Percentiles rank a stretch among this genome's conserved stretches.
Conservation (phyloP, 2,797 vertebrate species). For the Lagodon rhomboides region DNA sequence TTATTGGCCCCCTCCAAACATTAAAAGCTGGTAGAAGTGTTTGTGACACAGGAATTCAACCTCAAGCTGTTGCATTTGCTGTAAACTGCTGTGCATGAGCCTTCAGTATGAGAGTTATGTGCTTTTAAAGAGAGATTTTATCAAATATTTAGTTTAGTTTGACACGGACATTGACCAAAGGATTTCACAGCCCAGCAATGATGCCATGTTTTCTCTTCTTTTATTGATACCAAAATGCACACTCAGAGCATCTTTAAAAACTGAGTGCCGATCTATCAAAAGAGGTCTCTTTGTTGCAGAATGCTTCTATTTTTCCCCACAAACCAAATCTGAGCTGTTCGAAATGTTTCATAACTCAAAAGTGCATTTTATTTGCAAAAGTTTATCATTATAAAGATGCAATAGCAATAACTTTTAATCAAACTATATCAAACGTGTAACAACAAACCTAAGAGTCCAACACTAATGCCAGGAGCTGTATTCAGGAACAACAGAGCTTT, state of each 20-base stretch:
- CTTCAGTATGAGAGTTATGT: conserved; percentile 9
- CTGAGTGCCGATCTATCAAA: neutral
- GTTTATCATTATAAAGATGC: no score
- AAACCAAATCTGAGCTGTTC: neutral
- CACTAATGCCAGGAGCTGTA: no score
- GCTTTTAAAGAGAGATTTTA: neutral
- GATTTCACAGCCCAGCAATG: neutral
- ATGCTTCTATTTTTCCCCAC: neutral
- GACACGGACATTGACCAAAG: conserved; percentile 6
- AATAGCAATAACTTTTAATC: no score
- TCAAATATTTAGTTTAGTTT: conserved; percentile 34
- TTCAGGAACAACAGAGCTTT: no score
- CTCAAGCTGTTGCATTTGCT: neutral
- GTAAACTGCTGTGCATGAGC: conserved; percentile 16
- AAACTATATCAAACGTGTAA: no score
- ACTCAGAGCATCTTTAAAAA: neutral
- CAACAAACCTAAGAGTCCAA: no score
- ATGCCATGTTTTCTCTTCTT: neutral
- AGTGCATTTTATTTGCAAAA: no score
- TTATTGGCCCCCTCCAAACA: neutral
- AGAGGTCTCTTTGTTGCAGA: neutral
- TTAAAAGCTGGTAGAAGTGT: neutral
- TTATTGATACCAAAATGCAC: neutral
- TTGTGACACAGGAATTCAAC: conserved; percentile 1
- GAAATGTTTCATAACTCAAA: neutral